Evolutionary conservation across 2,888 invertebrate genomes (phyloP), one percentile per base, ranked within the genome.

Genomic region (Ditylenchus weischeri): DNA sequence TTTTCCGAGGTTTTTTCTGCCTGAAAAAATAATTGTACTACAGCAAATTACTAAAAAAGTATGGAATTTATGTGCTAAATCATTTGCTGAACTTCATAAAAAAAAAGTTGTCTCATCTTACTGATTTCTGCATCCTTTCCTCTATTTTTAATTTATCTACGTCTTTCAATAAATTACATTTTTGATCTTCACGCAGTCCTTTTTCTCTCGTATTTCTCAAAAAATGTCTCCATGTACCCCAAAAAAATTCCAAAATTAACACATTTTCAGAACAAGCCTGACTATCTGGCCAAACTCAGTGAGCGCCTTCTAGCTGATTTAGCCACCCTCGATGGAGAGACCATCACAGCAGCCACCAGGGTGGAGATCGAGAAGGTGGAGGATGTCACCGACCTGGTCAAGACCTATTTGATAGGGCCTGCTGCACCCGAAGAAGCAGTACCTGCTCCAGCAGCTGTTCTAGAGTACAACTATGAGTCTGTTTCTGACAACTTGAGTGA

Each of bases 371-470:
- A 81, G 66, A 72, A 79, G 7, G 71, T 82, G 58, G 81, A 81
- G 69, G 79, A 81, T 57, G 79, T 81, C 29, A 79, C 79, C 5
- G 81, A 82, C 64, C 78, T 81, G 66, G 73, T 80, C 65, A 81
- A 81, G 69, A 81, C 81, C 8, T 81, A 81, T 69, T 76, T 80
- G 35, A 79, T 81, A 49, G 81, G 81, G 62, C 76, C 78, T 68
- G 79, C 78, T 36, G 79, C 76, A 29, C 75, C 75, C 64, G 73
- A 71, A 10, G 65, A 66, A 51, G 38, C 38, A 8, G n/a, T 65
- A 15, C 62, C 66, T 1, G 29, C 60, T 21, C 23, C 23, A 3
- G 5, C 50, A 7, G 48, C 69, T 18, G 59, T 54, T n/a, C 48
- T 48, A 47, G 75, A 74, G n/a, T 74, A 69, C 67, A 57, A 62